phyloP scores from a whole-genome alignment of 2,797 vertebrate species.

The Channallabes apus region DNA sequence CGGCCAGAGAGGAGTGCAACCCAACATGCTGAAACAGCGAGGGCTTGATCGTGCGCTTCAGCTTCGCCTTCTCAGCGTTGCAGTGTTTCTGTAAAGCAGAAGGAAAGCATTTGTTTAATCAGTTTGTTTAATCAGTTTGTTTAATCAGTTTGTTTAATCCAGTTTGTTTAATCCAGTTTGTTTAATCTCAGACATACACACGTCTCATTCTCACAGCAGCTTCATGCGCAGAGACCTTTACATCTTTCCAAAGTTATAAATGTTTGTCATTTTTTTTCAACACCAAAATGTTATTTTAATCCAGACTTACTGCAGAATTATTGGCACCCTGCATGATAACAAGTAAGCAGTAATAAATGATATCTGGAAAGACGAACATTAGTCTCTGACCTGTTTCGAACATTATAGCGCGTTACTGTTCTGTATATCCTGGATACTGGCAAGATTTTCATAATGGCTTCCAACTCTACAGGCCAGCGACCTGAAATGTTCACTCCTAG shows the following conservation, averaged over 20 bases:
- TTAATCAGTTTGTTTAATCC: too few species aligned
- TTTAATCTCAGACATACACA: not conserved
- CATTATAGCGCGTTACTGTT: not conserved
- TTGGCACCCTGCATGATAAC: not conserved
- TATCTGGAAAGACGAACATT: not conserved
- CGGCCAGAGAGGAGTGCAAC: constrained; percentile 79
- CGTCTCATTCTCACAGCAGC: too few species aligned
- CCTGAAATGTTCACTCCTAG: not conserved
- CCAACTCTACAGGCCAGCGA: not conserved
- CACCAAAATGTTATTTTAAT: not conserved
- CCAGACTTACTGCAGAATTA: not conserved
- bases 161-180: not conserved
- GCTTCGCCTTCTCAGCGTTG: constrained; percentile 68
- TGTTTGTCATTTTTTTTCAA: not conserved
- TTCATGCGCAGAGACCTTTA: not conserved
- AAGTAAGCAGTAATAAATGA: not conserved
- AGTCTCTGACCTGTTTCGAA: not conserved
- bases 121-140: too few species aligned
- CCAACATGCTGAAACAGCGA: constrained; percentile 92
- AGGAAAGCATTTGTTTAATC: too few species aligned
- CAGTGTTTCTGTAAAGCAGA: constrained; percentile 70
- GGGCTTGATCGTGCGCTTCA: constrained; percentile 76
- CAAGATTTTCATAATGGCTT: not conserved
- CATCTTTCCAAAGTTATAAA: not conserved
- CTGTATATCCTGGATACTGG: not conserved